A percentile compares a stretch with the other conserved stretches of the same genome.
Evolutionary conservation across 2,113 vertebrate species (phyloP).

Genomic region (Platysteira castanea): DNA sequence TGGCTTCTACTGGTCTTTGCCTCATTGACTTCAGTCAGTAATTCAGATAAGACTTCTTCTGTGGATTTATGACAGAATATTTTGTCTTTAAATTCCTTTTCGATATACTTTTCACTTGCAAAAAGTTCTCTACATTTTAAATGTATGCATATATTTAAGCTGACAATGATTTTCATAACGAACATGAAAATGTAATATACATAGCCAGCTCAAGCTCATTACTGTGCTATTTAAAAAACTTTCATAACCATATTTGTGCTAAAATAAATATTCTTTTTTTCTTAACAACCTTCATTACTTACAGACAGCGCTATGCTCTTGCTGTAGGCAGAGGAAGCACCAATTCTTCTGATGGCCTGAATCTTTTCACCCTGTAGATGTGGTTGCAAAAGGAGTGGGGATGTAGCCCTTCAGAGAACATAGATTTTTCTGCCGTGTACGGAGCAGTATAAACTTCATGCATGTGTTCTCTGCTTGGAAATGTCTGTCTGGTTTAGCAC

Average conservation of each 20-base stretch:
- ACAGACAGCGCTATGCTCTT: neutral
- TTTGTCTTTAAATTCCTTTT: neutral
- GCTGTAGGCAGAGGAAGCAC: neutral
- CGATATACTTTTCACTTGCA: neutral
- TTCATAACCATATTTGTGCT: neutral
- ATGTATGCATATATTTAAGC: neutral
- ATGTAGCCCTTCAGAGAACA: neutral
- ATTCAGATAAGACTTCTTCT: neutral
- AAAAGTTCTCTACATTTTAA: neutral
- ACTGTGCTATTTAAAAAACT: neutral
- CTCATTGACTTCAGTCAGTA: neutral
- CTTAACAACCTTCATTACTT: neutral
- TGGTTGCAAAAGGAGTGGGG: neutral
- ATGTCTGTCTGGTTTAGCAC: neutral
- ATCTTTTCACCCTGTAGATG: neutral
- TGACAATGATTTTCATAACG: neutral
- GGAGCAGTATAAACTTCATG: neutral
- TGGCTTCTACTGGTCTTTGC: neutral
- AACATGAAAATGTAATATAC: neutral
- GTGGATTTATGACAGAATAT: neutral
- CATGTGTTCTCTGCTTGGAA: neutral
- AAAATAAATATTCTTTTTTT: conserved; percentile 5
- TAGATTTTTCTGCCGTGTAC: rapidly evolving
- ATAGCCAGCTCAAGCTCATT: neutral
- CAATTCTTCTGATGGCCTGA: neutral